Evolutionary conservation across 1,140 invertebrate species (phyloP).

Genomic region (Trichonephila clavipes): DNA sequence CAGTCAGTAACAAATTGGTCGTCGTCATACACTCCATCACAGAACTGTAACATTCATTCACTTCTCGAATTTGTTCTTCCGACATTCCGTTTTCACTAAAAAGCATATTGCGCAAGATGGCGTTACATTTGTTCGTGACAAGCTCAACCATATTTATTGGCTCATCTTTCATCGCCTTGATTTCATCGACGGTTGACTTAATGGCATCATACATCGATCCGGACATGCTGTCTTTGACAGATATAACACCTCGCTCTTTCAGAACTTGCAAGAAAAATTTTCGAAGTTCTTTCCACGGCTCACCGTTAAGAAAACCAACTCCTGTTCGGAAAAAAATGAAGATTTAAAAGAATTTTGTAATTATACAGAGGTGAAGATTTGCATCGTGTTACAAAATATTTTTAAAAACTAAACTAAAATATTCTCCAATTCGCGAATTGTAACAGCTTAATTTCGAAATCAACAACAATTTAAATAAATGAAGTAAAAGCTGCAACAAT

Average conservation of each 20-base stretch:
- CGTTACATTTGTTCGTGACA: slow-evolving; percentile 14
- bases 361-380: too few species aligned
- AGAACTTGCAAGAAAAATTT: slow-evolving; percentile 49
- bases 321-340: neutral
- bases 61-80: neutral
- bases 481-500: too few species aligned
- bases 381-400: too few species aligned
- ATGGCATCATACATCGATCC: slow-evolving; percentile 52
- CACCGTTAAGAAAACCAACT: slow-evolving; percentile 55
- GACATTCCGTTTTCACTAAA: slow-evolving; percentile 51
- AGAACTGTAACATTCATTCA: neutral
- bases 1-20: slow-evolving; percentile 11
- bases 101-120: neutral
- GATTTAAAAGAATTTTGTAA: too few species aligned
- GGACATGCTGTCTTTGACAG: slow-evolving; percentile 27
- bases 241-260: slow-evolving; percentile 33
- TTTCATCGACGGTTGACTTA: neutral
- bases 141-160: slow-evolving; percentile 15
- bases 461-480: too few species aligned
- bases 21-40: neutral
- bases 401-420: too few species aligned
- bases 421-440: too few species aligned
- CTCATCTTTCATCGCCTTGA: neutral
- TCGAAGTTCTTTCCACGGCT: slow-evolving; percentile 51
- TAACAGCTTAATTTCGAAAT: too few species aligned